These are phyloP conservation scores for Andrena trimmerana DNA, from an alignment of 2,888 invertebrate genomes.

Conservation along the genomic window DNA sequence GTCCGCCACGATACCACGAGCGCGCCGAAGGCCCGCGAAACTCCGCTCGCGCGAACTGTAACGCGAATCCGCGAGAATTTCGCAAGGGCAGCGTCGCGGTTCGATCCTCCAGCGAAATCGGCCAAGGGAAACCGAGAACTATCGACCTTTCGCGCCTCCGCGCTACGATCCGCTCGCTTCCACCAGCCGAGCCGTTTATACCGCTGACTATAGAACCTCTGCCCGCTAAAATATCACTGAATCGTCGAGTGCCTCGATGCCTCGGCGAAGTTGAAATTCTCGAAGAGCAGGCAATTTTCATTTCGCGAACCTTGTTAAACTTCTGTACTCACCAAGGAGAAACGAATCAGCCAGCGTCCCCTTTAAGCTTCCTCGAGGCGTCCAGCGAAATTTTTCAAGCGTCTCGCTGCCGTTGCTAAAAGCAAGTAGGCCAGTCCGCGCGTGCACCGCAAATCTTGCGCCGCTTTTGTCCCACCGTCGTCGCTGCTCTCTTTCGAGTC, in stretches of 20 bases:
- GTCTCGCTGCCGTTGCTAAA: not conserved
- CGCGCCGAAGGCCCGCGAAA: conserved; percentile 38
- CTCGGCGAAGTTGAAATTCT: too few species aligned
- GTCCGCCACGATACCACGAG: not conserved
- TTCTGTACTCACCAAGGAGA: too few species aligned
- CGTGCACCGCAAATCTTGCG: conserved; percentile 32
- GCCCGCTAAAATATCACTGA: too few species aligned
- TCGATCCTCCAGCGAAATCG: conserved; percentile 63
- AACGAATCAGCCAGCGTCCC: not conserved
- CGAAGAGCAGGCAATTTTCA: too few species aligned
- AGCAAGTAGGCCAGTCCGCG: conserved; percentile 52
- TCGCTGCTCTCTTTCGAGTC: conserved; percentile 18
- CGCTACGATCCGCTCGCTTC: not conserved
- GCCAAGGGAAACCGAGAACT: conserved; percentile 64
- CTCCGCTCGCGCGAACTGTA: conserved; percentile 41
- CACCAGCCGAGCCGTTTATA: not conserved
- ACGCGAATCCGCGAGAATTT: conserved; percentile 43
- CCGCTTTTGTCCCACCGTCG: conserved; percentile 35
- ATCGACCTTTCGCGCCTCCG: conserved; percentile 12
- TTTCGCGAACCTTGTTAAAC: too few species aligned
- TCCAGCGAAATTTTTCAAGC: conserved; percentile 10
- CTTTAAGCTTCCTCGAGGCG: not conserved
- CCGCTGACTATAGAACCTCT: too few species aligned
- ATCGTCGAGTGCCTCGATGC: too few species aligned
- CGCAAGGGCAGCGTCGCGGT: conserved; percentile 64